These are phyloP conservation scores for Parazoanthus swiftii DNA, from an alignment of 92 coral and sea anemone genomes.

Conservation along the genomic window DNA sequence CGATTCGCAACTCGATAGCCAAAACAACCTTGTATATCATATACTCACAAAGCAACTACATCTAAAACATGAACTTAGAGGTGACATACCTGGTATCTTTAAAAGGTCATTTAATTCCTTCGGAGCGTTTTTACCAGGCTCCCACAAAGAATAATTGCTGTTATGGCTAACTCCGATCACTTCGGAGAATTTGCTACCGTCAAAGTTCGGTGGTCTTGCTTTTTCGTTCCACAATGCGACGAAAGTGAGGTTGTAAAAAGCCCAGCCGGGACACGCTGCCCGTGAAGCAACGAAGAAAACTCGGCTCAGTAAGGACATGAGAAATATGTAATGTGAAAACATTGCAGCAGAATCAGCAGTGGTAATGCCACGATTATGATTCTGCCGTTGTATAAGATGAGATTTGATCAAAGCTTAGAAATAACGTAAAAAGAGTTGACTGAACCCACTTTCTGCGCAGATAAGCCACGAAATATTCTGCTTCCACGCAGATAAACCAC, in stretches of 20 bases:
- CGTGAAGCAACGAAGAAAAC: neutral
- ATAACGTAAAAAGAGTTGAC: neutral
- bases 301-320: neutral
- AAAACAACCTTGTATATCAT: no score
- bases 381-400: neutral
- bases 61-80: neutral
- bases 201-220: constrained; percentile 1
- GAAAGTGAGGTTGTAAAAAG: constrained; percentile 3
- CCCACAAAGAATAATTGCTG: neutral
- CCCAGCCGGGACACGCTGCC: neutral
- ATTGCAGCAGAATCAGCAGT: neutral
- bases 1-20: neutral
- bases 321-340: neutral
- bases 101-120: neutral
- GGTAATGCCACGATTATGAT: neutral
- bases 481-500: neutral
- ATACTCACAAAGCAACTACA: neutral
- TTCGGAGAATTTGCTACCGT: constrained; percentile 12
- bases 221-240: constrained; percentile 12
- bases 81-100: neutral
- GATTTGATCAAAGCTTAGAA: neutral
- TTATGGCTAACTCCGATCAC: constrained; percentile 11
- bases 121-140: neutral
- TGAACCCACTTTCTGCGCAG: neutral
- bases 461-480: neutral